Percentiles rank a stretch among this genome's conserved stretches.
Conservation (phyloP, 2,113 vertebrate genomes). For the Puma concolor region DNA sequence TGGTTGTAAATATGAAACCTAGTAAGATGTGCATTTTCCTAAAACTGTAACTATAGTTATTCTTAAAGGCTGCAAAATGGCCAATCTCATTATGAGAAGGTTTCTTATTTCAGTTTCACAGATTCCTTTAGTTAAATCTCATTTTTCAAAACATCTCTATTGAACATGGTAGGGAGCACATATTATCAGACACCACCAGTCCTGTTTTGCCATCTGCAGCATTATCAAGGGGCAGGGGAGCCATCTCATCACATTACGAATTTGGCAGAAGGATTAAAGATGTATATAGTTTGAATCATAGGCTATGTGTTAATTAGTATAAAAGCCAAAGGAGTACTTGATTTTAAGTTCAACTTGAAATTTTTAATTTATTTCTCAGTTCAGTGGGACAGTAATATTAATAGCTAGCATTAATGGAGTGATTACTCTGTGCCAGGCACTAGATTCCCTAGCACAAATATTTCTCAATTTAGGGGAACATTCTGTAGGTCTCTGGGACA, state of each 20-base stretch:
- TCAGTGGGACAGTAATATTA: conserved; percentile 26
- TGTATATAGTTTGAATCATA: neutral
- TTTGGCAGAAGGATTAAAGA: neutral
- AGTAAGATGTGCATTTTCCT: neutral
- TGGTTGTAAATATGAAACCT: neutral
- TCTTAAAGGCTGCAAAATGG: neutral
- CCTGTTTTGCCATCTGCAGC: neutral
- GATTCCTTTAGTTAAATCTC: neutral
- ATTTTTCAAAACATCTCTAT: neutral
- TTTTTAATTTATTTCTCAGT: conserved; percentile 54
- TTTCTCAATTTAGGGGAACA: neutral
- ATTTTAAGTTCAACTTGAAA: conserved; percentile 58
- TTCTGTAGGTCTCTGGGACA: neutral
- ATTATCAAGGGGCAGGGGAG: neutral
- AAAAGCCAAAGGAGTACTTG: conserved; percentile 36
- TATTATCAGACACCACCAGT: neutral
- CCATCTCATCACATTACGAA: neutral
- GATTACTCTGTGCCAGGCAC: neutral
- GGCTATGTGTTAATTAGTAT: conserved; percentile 6
- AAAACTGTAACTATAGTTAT: neutral
- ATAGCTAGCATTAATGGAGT: conserved; percentile 18
- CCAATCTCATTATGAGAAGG: neutral
- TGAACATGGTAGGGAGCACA: neutral
- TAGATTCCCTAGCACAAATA: conserved; percentile 2
- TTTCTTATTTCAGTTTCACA: neutral